Evolutionary conservation across 2,797 vertebrate genomes (phyloP), one percentile per base, ranked within the genome.

Genomic region (Buphagus erythrorhynchus): DNA sequence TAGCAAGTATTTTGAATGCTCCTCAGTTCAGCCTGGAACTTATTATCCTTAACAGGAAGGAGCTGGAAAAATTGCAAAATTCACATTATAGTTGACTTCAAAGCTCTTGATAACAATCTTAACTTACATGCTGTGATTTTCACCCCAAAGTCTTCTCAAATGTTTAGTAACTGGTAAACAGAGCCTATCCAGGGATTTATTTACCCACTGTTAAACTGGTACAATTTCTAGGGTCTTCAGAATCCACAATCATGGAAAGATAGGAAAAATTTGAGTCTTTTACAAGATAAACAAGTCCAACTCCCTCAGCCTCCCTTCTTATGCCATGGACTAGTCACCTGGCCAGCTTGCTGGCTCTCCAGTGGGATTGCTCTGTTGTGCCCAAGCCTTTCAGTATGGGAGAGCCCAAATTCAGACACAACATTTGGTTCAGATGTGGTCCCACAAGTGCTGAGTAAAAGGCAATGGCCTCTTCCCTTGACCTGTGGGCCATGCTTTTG

Each of bases 1-100:
- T 92, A 85, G 80, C 71, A 96, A 97, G 81, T 88, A 85, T 90
- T 95, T 82, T 87, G 93, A 92, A 85, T 96, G 93, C 57, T 93
- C 79, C 92, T 93, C 82, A 76, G 57, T 82, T 96, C 88, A 80
- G 35, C 33, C 29, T 82, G 90, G 61, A 94, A 94, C 49, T 69
- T 78, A 74, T 75, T 94, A 76, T 91, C 80, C 94, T 92, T 86
- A 97, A 93, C 36, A 91, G 58, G 81, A 67, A 63, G 49, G 52
- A 94, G 16, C n/a, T 80, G 61, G 19, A 31, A 84, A 87, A 73
- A 74, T 20, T n/a, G 46, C 8, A 77, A 78, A 92, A 77, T 26
- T 77, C 52, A 25, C 8, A 6, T 73, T 55, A 38, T 19, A 54
- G 18, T 28, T 76, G 78, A 68, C 16, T 89, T 86, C 29, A 49